Base-by-base conservation (phyloP, 2,888 invertebrate genomes). In the Heliconius cydno region DNA sequence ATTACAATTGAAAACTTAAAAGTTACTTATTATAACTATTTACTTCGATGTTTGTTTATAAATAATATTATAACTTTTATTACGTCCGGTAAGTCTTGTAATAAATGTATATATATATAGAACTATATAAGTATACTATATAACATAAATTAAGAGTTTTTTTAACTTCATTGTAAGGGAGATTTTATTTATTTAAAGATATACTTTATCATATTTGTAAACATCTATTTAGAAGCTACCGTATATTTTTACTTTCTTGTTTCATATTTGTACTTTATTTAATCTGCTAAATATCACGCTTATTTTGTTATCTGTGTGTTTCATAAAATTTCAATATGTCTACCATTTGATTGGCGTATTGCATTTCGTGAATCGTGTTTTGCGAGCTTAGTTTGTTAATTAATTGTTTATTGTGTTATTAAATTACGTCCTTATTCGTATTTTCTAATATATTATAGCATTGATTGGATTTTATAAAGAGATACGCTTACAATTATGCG, bases 401-500 rank as follows among this genome's bases (percentile, higher is more conserved):
- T 60, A 73, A 34, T 22, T 60, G 60, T 34, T 72, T 73, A 30
- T 34, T 60, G 34, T 60, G 60, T 60, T 60, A 25, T n/a, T 34
- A 73, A 73, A 60, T 60, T 73, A 60, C 34, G 34, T 34, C 7
- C 34, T 22, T 38, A 15, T 60, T n/a, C 13, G 34, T 60, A 73
- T 73, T 60, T 3, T n/a, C 6, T 73, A 38, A 34, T 34, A 73
- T 5, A 73, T 34, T 22, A 73, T 13, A 34, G 13, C n/a, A 57
- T 30, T 57, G 22, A 15, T 73, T 60, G 57, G 3, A n/a, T 60
- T 22, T 73, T 60, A 73, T 73, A 73, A 73, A 34, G 52, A 67
- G n/a, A 57, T 68, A 34, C 30, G 34, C 52, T 57, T 57, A 75
- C 9, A 73, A 88, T 79, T 84, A 97, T 97, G 97, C 96, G 97